Percentiles rank a stretch among this genome's conserved stretches.
Conservation (phyloP, 2,113 vertebrate genomes). For the Trematomus loennbergii region DNA sequence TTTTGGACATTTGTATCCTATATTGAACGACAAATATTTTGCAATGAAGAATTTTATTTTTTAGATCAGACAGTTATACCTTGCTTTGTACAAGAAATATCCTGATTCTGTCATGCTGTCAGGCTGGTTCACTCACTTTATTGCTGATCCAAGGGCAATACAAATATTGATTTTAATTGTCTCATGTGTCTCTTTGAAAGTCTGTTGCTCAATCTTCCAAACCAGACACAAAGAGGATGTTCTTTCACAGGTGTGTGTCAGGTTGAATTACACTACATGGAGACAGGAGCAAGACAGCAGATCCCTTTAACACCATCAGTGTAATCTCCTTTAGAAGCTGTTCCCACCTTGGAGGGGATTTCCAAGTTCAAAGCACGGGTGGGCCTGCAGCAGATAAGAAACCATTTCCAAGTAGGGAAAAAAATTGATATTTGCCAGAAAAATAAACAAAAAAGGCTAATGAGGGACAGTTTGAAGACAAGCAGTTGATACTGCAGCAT, state of each 20-base stretch:
- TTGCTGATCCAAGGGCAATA: slow-evolving; percentile 79
- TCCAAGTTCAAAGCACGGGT: slow-evolving; percentile 32
- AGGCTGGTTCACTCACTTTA: slow-evolving; percentile 79
- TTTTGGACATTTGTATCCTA: slow-evolving; percentile 81
- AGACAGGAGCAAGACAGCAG: slow-evolving; percentile 43
- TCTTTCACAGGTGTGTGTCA: slow-evolving; percentile 7
- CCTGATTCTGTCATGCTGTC: slow-evolving; percentile 76
- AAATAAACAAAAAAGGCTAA: not conserved
- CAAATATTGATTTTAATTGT: slow-evolving; percentile 64
- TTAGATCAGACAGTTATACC: slow-evolving; percentile 70
- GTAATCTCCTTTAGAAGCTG: slow-evolving; percentile 59
- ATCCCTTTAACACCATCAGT: slow-evolving; percentile 30
- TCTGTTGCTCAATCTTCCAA: not conserved
- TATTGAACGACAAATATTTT: slow-evolving; percentile 80
- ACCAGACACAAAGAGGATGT: slow-evolving; percentile 5
- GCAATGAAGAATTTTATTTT: slow-evolving; percentile 73
- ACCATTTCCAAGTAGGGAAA: not conserved
- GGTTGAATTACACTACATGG: not conserved
- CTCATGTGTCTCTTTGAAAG: slow-evolving; percentile 38
- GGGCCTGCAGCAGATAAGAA: slow-evolving; percentile 6
- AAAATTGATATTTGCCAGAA: not conserved
- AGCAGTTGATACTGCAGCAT: not conserved
- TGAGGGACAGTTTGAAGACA: slow-evolving; percentile 1
- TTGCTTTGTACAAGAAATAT: slow-evolving; percentile 78
- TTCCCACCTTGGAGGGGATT: slow-evolving; percentile 36